Base-by-base conservation (phyloP, 1,140 invertebrate genomes). In the Ips typographus region DNA sequence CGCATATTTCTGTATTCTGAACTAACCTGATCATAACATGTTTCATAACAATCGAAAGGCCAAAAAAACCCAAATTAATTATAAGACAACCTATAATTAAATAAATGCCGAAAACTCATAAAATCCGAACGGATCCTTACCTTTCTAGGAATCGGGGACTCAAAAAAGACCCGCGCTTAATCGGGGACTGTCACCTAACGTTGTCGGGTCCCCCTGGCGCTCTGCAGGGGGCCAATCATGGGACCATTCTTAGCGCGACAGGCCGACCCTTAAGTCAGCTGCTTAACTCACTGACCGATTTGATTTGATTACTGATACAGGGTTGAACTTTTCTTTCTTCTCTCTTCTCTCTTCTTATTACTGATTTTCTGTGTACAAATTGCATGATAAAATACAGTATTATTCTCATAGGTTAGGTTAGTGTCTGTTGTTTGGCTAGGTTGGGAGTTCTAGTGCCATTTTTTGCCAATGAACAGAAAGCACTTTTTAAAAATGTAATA, bases 71-170 rank as follows among this genome's bases (percentile, higher is more conserved):
- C 0, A 7, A 51, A 62, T 62, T 62, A 62, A 43, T 60, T 60
- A 63, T 40, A 22, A 58, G 37, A 39, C 8, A 60, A 60, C 58
- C 41, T 7, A 60, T 60, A 44, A 60, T 60, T 60, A 64, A 64
- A 40, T n/a, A 36, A 62, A 64, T 64, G 53, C 53, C 6, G 51
- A 64, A 64, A 42, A 55, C 62, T 53, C 62, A 64, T 64, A 64
- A 64, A 64, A 64, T 64, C 62, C 37, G 49, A 52, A 44, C 51
- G 38, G 38, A n/a, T 47, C 6, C 51, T 3, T 38, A 64, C 37
- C 40, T 64, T 61, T 64, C 62, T 55, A 40, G 49, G 62, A 64
- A 64, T 2, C 38, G 47, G 55, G 40, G 47, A 39, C 40, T 41
- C 41, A 64, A 53, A 62, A 41, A 22, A 4, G 47, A 42, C 58